A percentile compares a stretch with the other conserved stretches of the same genome.
phyloP scores from a whole-genome alignment of 2,113 vertebrate genomes.

The Carassius gibelio region DNA sequence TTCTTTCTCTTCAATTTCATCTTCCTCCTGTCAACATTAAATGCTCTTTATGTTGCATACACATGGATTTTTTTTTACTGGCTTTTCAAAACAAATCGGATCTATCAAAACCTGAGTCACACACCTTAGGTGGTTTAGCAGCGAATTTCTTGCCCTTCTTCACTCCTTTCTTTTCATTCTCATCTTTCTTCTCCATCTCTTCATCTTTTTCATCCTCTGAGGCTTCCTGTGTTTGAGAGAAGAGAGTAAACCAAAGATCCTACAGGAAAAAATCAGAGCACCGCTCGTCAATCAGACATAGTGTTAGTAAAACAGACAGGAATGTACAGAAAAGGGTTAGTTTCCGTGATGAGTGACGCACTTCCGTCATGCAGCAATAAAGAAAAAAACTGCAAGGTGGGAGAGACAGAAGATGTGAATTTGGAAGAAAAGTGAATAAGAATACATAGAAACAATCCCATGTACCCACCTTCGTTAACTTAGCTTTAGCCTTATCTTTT shows the following conservation, averaged over 20 bases:
- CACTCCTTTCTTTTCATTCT: conserved; percentile 59
- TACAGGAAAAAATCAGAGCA: background rate
- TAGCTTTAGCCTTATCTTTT: conserved; percentile 65
- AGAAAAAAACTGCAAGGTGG: background rate
- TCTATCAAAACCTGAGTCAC: conserved; percentile 14
- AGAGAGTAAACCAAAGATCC: background rate
- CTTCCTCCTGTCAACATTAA: conserved; percentile 43
- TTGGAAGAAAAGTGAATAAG: background rate
- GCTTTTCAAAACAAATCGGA: background rate
- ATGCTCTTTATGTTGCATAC: background rate
- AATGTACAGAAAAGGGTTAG: background rate
- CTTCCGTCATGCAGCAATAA: background rate
- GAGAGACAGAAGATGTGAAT: background rate
- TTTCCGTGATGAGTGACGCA: background rate
- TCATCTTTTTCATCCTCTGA: conserved; percentile 68
- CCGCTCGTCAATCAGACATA: background rate
- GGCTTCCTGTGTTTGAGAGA: conserved; percentile 54
- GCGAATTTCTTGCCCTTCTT: conserved; percentile 59
- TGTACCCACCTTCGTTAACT: conserved; percentile 65
- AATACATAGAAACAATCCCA: background rate
- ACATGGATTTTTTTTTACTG: background rate
- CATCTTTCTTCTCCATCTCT: conserved; percentile 57
- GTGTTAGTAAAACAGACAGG: background rate
- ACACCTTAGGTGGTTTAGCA: conserved; percentile 62
- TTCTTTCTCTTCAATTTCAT: conserved; percentile 33